phyloP scores from a whole-genome alignment of 2,888 invertebrate genomes.

The Opisthograptis luteolata region DNA sequence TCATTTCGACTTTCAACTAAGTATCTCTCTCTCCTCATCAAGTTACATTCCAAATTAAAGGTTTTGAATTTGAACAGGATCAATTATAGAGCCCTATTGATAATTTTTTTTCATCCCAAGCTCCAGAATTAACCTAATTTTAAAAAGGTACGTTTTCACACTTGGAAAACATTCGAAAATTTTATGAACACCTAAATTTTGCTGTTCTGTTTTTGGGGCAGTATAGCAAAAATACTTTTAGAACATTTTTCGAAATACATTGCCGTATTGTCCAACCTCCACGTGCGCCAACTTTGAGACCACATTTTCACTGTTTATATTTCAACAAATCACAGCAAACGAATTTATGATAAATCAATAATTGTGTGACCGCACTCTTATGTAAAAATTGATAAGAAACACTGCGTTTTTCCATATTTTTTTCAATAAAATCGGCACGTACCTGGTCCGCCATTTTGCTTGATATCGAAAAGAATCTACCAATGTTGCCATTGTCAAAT shows the following conservation, averaged over 20 bases:
- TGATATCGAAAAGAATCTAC: constrained; percentile 80
- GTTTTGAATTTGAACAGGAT: neutral
- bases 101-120: neutral
- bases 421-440: constrained; percentile 70
- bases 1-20: too few relatives aligned
- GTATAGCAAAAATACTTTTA: constrained; percentile 2
- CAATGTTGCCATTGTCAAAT: constrained; percentile 44
- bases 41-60: too few relatives aligned
- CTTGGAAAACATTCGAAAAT: too few relatives aligned
- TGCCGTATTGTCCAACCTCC: constrained; percentile 44
- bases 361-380: constrained; percentile 29
- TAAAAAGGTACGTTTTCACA: too few relatives aligned
- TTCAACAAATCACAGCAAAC: constrained; percentile 33
- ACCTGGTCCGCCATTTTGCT: constrained; percentile 94
- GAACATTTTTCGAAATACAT: constrained; percentile 16
- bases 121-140: neutral
- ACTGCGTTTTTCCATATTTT: constrained; percentile 43
- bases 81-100: neutral
- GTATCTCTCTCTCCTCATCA: too few relatives aligned
- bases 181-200: too few relatives aligned
- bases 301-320: constrained; percentile 54
- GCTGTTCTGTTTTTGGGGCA: neutral
- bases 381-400: constrained; percentile 21
- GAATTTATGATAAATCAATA: constrained; percentile 8
- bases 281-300: constrained; percentile 59